Conservation (phyloP, 1,140 invertebrate species). For the Pectinophora gossypiella region DNA sequence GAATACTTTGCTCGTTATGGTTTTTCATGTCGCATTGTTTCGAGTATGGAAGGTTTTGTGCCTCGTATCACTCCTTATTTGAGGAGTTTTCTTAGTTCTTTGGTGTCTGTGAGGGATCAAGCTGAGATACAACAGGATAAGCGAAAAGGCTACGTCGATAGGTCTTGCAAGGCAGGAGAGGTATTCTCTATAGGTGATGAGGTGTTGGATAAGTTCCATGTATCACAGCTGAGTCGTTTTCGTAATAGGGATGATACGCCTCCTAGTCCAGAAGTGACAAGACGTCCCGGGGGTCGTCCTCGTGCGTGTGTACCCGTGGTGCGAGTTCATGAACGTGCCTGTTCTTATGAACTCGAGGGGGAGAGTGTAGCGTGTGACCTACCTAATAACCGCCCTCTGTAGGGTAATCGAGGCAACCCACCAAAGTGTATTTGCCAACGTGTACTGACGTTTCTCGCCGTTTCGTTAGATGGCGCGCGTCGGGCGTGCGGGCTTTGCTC, state of each 20-base stretch:
- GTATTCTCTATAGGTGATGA: neutral
- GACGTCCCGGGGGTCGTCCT: neutral
- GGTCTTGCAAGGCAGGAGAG: neutral
- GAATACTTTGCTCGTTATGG: conserved; percentile 22
- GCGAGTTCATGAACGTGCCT: neutral
- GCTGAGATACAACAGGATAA: neutral
- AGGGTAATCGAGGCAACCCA: too few species aligned
- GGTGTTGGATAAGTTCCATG: neutral
- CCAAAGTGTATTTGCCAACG: too few species aligned
- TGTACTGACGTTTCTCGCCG: too few species aligned
- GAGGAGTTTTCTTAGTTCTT: neutral
- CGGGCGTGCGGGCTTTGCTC: too few species aligned
- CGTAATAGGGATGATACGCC: neutral
- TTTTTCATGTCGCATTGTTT: conserved; percentile 28
- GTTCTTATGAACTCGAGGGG: conserved; percentile 2
- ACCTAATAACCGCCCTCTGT: too few species aligned
- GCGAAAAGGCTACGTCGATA: neutral
- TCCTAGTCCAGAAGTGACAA: neutral
- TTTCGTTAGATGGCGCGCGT: too few species aligned
- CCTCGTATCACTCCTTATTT: conserved; percentile 17
- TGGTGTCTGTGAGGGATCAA: neutral
- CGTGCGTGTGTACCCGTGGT: neutral
- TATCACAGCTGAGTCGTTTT: neutral
- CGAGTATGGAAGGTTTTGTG: conserved; percentile 33
- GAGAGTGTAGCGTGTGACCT: conserved; percentile 1